A percentile compares a stretch with the other conserved stretches of the same genome.
phyloP scores from a whole-genome alignment of 1,140 invertebrate genomes.

The Venturia canescens region DNA sequence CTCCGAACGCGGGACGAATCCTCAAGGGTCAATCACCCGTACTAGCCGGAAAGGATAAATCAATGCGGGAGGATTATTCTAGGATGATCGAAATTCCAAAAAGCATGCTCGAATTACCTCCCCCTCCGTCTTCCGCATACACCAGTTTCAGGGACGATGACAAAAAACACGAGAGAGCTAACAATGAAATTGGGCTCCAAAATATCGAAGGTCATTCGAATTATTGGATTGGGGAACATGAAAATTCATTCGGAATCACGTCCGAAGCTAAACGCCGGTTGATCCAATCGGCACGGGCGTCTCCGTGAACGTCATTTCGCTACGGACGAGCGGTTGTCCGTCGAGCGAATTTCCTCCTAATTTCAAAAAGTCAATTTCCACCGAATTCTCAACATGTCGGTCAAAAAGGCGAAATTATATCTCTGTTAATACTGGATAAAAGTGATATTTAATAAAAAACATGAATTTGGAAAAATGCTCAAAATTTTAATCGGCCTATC shows the following conservation, averaged over 20 bases:
- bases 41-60: not conserved
- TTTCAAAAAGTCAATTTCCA: no score
- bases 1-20: not conserved
- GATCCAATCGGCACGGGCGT: not conserved
- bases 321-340: no score
- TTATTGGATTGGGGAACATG: constrained; percentile 12
- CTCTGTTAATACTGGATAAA: no score
- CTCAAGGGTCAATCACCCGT: not conserved
- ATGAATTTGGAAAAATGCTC: no score
- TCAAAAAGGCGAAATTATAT: no score
- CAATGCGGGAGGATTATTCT: not conserved
- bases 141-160: not conserved
- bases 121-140: not conserved
- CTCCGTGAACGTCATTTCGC: not conserved
- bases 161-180: not conserved
- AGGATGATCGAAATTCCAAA: not conserved
- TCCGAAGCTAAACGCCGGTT: constrained; percentile 21
- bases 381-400: no score
- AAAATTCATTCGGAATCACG: constrained; percentile 1
- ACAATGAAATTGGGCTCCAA: constrained; percentile 25
- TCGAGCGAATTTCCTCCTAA: no score
- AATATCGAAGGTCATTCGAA: constrained; percentile 13
- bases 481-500: no score
- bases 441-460: no score
- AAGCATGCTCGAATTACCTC: not conserved